Evolutionary conservation across 2,888 invertebrate species (phyloP).

Genomic region (Ptilodon capucinus): DNA sequence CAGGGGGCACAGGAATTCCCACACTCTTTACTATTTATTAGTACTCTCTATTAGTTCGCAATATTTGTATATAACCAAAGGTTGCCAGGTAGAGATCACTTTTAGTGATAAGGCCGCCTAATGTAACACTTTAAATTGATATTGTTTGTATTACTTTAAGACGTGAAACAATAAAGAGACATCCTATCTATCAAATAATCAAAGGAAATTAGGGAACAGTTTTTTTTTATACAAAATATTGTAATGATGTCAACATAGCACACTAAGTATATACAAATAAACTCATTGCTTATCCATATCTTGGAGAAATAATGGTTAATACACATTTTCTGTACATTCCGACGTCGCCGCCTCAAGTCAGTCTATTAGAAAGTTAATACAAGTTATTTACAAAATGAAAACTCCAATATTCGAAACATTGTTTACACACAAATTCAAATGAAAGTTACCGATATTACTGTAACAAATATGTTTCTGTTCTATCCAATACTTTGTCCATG

Average conservation of each 20-base stretch:
- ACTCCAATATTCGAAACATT: constrained; percentile 13
- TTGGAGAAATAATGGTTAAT: not conserved
- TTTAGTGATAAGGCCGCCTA: too few relatives aligned
- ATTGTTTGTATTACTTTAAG: too few relatives aligned
- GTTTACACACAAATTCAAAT: constrained; percentile 11
- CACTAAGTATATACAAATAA: not conserved
- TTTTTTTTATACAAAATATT: too few relatives aligned
- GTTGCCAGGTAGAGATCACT: too few relatives aligned
- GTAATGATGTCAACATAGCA: not conserved
- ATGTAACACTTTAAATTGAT: too few relatives aligned
- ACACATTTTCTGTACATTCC: not conserved
- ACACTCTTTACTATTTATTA: too few relatives aligned
- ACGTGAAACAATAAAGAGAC: too few relatives aligned
- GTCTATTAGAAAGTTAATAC: constrained; percentile 1
- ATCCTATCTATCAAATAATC: too few relatives aligned
- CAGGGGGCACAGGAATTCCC: too few relatives aligned
- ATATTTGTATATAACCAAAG: too few relatives aligned
- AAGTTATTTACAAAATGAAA: constrained; percentile 27
- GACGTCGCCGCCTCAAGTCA: not conserved
- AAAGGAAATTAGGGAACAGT: too few relatives aligned
- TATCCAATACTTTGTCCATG: not conserved
- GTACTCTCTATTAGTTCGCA: too few relatives aligned
- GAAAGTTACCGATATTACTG: not conserved
- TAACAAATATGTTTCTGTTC: not conserved
- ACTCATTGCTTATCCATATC: not conserved